Evolutionary conservation across 2,888 invertebrate species (phyloP), one percentile per base, ranked within the genome.

Genomic region (Athrips mouffetella): DNA sequence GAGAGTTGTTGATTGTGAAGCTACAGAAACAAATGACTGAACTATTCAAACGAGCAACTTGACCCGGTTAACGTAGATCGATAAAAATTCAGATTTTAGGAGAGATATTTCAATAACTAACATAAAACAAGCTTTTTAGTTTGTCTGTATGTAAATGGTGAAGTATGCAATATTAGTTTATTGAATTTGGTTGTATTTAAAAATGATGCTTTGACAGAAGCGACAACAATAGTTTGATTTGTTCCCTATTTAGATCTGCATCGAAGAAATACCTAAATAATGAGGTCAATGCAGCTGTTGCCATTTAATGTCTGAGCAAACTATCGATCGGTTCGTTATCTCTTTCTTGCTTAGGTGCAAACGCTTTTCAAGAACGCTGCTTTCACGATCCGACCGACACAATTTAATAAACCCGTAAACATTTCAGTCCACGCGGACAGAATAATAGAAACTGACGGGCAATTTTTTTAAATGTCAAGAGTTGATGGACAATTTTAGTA

Each of bases 231-330:
- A n/a, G n/a, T n/a, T 37, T 21, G 20, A 18, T 21, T n/a, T 21
- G 21, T 23, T 11, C 33, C 21, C 3, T 13, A 15, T 39, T 56
- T 63, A 58, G 51, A 54, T 60, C 58, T 70, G 75, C 75, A 73
- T 62, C 60, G 64, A 75, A 76, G 73, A 66, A 80, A 77, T 70
- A 73, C 73, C 80, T 82, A 76, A 81, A 79, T 80, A 85, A 81
- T 77, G 80, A 85, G 85, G 86, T 76, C 88, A 86, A 80, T 87
- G 87, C 88, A 86, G 83, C 76, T 69, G 73, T 82, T 82, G 77
- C 80, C 75, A 76, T 82, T 85, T 80, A 82, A 81, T 80, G 79
- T 81, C 80, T 84, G 76, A 76, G 76, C 74, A 82, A 84, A 81
- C 74, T 85, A 87, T 86, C 76, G 88, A 87, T 86, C 83, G 73